Evolutionary conservation across 1,140 invertebrate species (phyloP).

Genomic region (Nasonia giraulti): DNA sequence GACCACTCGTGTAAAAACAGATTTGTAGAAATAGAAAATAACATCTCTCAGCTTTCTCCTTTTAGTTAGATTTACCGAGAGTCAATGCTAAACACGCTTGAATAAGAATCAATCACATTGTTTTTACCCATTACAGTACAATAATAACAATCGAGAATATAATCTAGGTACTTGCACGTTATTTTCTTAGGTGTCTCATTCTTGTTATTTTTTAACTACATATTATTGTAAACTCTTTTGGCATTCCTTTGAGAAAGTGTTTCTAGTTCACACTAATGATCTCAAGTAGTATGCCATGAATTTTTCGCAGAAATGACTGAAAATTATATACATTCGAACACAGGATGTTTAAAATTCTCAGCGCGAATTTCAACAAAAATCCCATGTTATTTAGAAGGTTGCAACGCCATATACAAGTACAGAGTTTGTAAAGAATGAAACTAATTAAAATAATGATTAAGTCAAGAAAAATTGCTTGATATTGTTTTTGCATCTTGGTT

Average conservation of each 20-base stretch:
- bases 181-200: slow-evolving; percentile 2
- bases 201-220: slow-evolving; percentile 17
- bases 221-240: slow-evolving; percentile 28
- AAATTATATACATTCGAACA: slow-evolving; percentile 49
- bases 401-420: slow-evolving; percentile 37
- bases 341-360: slow-evolving; percentile 34
- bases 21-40: slow-evolving; percentile 29
- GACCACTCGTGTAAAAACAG: neutral
- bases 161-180: slow-evolving; percentile 15
- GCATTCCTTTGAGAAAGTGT: slow-evolving; percentile 24
- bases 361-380: slow-evolving; percentile 32
- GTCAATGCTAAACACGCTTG: neutral
- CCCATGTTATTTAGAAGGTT: slow-evolving; percentile 43
- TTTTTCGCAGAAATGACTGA: slow-evolving; percentile 32
- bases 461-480: neutral
- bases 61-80: neutral
- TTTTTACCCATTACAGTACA: slow-evolving; percentile 26
- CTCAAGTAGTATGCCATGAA: slow-evolving; percentile 31
- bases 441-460: neutral
- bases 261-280: slow-evolving; percentile 16
- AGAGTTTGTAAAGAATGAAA: neutral
- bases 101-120: slow-evolving; percentile 33
- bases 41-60: neutral
- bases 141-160: slow-evolving; percentile 37
- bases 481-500: neutral